Evolutionary conservation across 2,888 invertebrate species (phyloP), one percentile per base, ranked within the genome.

Genomic region (Heliconius aoede): DNA sequence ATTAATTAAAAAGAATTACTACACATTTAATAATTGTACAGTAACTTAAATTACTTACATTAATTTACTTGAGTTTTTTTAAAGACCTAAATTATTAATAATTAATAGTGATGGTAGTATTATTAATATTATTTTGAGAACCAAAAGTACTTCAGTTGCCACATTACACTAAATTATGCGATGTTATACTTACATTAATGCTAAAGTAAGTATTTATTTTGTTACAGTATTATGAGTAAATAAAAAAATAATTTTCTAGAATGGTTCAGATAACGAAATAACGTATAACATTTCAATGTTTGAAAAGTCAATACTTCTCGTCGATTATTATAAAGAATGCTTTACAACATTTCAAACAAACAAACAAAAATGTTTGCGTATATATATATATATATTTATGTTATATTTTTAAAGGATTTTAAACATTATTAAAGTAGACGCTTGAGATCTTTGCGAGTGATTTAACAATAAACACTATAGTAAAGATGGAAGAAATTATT

Each of bases 111-210:
- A 65, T 65, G 24, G 24, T 65, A 15, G 24, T 65, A 24, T 46
- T 46, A 46, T 46, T 46, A 36, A 36, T 32, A 32, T 32, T 64
- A n/a, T 64, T 64, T 51, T n/a, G 30, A 51, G 4, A 30, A 32
- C 15, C 15, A 51, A 51, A 30, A 28, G 5, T 51, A 21, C n/a
- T 55, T 55, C 28, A 30, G 21, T 68, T 36, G n/a, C 51, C 5
- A 68, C 30, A 55, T 55, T 69, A 28, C 51, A 51, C 51, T 69
- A 32, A 60, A 72, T 72, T 72, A 72, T 60, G 36, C 60, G 40
- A 61, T 40, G 21, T 72, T 40, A 72, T 18, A 60, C 55, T 61
- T 72, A 72, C 28, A 15, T 72, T 61, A 72, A 72, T 72, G 72
- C 61, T 36, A 40, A 61, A 61, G 36, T 72, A 72, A 72, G 72